Evolutionary conservation across 2,113 vertebrate species (phyloP).

Genomic region (Paradoxurus hermaphroditus): DNA sequence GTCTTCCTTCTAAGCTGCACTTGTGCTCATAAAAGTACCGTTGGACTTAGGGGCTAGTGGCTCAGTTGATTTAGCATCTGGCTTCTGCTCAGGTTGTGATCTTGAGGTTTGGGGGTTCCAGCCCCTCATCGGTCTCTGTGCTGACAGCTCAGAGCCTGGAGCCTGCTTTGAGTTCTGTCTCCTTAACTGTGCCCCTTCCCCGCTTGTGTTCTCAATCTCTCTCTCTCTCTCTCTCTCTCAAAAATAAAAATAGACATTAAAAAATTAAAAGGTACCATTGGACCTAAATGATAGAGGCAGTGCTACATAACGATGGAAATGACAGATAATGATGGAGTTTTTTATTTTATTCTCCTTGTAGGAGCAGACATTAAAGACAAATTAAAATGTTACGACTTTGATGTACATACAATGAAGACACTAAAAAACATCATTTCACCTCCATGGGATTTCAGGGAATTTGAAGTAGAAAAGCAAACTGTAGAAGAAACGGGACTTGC

Average conservation of each 20-base stretch:
- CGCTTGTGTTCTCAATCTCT: no score
- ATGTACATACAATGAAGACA: constrained; percentile 91
- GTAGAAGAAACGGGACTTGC: constrained; percentile 89
- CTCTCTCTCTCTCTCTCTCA: no score
- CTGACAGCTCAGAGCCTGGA: no score
- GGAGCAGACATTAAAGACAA: constrained; percentile 98
- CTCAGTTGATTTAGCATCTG: no score
- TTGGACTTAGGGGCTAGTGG: no score
- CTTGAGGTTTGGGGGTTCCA: no score
- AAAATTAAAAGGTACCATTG: no score
- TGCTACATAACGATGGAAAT: background rate
- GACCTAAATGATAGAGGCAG: background rate
- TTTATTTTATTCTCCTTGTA: constrained; percentile 69
- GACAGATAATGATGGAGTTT: background rate
- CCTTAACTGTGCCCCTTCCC: no score
- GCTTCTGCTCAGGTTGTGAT: no score
- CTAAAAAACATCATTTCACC: constrained; percentile 96
- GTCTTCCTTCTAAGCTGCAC: background rate
- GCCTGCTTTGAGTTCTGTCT: no score
- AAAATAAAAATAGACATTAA: no score
- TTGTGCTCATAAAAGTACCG: background rate
- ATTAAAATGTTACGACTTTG: constrained; percentile 90
- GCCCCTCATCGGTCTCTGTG: no score
- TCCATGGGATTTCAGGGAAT: constrained; percentile 88
- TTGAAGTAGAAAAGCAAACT: constrained; percentile 87